phyloP scores from a whole-genome alignment of 2,888 invertebrate species.

The Campoplex nolae region DNA sequence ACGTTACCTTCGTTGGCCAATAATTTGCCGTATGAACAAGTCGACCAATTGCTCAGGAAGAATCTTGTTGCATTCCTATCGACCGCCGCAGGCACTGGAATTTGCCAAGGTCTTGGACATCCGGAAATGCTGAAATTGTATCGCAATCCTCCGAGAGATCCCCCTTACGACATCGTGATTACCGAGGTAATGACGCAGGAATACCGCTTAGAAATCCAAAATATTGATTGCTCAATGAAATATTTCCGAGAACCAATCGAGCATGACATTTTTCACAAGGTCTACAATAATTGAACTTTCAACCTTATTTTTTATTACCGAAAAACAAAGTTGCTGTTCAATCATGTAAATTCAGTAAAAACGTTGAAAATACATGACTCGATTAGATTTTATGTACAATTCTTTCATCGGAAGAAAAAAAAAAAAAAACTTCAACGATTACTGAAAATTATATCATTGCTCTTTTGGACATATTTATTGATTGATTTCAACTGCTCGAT shows the following conservation, averaged over 20 bases:
- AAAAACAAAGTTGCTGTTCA: no score
- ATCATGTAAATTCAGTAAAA: no score
- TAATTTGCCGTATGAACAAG: slow-evolving; percentile 73
- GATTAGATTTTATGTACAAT: no score
- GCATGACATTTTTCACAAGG: background rate
- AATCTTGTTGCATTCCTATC: slow-evolving; percentile 57
- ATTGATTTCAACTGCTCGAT: no score
- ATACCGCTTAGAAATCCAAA: background rate
- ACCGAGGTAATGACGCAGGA: slow-evolving; percentile 73
- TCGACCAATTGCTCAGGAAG: fast-evolving
- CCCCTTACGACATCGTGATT: slow-evolving; percentile 78
- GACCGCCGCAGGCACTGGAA: slow-evolving; percentile 63
- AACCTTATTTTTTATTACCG: no score
- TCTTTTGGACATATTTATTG: no score
- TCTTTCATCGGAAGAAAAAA: no score
- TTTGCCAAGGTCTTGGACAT: slow-evolving; percentile 72
- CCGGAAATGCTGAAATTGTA: slow-evolving; percentile 72
- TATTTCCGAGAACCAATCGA: background rate
- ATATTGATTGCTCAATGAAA: background rate
- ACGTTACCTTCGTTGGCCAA: slow-evolving; percentile 70
- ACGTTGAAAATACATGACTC: no score
- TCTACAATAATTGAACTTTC: no score
- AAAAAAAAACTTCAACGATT: no score
- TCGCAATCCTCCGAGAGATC: slow-evolving; percentile 76
- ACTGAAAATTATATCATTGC: no score